Evolutionary conservation across 2,888 invertebrate species (phyloP).

Genomic region (Athalia rosae): DNA sequence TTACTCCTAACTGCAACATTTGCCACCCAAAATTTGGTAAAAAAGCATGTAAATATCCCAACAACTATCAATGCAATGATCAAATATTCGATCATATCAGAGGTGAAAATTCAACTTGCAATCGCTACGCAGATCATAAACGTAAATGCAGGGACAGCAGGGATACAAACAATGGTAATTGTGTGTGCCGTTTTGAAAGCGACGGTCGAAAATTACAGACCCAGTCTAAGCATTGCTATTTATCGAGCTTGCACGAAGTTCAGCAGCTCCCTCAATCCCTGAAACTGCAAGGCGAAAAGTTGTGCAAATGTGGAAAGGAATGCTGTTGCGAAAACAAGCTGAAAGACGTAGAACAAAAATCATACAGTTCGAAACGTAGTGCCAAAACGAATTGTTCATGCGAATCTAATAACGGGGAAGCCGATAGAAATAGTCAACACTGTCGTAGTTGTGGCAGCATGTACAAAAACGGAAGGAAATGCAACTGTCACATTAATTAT

Average conservation of each 20-base stretch:
- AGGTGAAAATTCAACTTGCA: slow-evolving; percentile 20
- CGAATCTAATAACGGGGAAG: slow-evolving; percentile 23
- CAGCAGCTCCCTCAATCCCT: slow-evolving; percentile 44
- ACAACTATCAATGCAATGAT: slow-evolving; percentile 42
- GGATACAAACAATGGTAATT: too few relatives aligned
- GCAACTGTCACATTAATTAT: slow-evolving; percentile 62
- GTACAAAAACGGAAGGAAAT: slow-evolving; percentile 62
- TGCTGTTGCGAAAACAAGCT: slow-evolving; percentile 55
- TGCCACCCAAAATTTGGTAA: slow-evolving; percentile 23
- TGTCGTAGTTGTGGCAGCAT: slow-evolving; percentile 64
- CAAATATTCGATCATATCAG: neutral
- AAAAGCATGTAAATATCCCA: slow-evolving; percentile 53
- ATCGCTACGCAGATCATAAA: slow-evolving; percentile 40
- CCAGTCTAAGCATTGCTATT: slow-evolving; percentile 44
- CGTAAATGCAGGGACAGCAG: slow-evolving; percentile 5
- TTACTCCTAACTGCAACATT: slow-evolving; percentile 1
- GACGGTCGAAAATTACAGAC: slow-evolving; percentile 14
- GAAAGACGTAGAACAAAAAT: slow-evolving; percentile 49
- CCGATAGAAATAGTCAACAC: slow-evolving; percentile 40
- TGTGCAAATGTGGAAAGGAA: slow-evolving; percentile 58
- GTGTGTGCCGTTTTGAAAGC: neutral
- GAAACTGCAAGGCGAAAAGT: slow-evolving; percentile 54
- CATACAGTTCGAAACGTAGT: slow-evolving; percentile 26
- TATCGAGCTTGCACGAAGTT: slow-evolving; percentile 24
- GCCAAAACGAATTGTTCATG: slow-evolving; percentile 35